phyloP scores from a whole-genome alignment of 2,113 vertebrate species.

The Anoplopoma fimbria region DNA sequence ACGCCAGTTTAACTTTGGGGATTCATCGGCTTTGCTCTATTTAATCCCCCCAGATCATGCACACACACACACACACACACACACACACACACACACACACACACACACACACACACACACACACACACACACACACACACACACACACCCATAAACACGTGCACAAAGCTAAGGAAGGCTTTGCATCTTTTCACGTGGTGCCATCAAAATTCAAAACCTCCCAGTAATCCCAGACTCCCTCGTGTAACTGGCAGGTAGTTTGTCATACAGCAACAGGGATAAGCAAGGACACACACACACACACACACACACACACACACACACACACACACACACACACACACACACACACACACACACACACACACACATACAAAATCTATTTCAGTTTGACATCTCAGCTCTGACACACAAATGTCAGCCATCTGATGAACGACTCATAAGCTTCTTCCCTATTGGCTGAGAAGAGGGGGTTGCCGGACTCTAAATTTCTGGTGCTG shows the following conservation, averaged over 20 bases:
- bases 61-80: slow-evolving; percentile 2
- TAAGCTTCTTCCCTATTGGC: slow-evolving; percentile 23
- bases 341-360: slow-evolving; percentile 18
- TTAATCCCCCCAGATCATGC: slow-evolving; percentile 13
- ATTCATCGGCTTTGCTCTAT: slow-evolving; percentile 39
- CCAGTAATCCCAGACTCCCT: slow-evolving; percentile 31
- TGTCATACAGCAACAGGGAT: slow-evolving; percentile 28
- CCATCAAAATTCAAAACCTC: slow-evolving; percentile 54
- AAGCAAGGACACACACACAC: slow-evolving; percentile 33
- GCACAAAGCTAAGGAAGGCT: neutral
- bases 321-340: neutral
- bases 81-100: slow-evolving; percentile 4
- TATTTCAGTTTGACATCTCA: slow-evolving; percentile 65
- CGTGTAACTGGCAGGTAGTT: slow-evolving; percentile 26
- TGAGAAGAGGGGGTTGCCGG: neutral
- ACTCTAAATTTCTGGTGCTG: neutral
- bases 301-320: neutral
- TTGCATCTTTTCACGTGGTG: slow-evolving; percentile 34
- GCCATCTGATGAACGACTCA: slow-evolving; percentile 51
- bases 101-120: neutral
- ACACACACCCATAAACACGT: neutral
- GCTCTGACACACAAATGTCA: slow-evolving; percentile 63
- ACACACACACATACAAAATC: slow-evolving; percentile 27
- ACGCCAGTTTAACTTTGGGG: slow-evolving; percentile 28
- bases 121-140: slow-evolving; percentile 21